Conservation (phyloP, 2,113 vertebrate species). For the Catharus fuscescens region DNA sequence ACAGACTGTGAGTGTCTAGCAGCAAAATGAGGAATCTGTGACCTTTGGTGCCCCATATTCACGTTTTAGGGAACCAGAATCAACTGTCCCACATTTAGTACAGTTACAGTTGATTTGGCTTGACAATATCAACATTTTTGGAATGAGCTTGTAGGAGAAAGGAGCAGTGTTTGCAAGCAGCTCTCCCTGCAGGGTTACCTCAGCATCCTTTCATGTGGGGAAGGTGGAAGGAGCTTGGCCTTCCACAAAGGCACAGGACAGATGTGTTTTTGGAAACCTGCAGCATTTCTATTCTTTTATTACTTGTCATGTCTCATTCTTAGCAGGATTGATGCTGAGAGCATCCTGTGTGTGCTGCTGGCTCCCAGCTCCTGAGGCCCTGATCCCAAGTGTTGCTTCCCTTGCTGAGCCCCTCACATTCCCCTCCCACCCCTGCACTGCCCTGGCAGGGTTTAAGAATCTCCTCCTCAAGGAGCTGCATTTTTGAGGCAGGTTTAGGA, state of each 20-base stretch:
- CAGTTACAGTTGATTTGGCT: neutral
- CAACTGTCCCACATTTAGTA: accelerated
- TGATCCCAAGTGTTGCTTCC: neutral
- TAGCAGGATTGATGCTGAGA: neutral
- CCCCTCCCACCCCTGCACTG: neutral
- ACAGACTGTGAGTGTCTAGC: neutral
- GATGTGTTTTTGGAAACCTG: neutral
- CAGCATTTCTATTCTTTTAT: neutral
- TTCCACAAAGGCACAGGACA: neutral
- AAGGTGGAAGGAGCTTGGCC: neutral
- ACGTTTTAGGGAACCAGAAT: too few species aligned
- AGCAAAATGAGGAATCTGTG: neutral
- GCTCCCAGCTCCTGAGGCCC: neutral
- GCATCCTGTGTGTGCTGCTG: neutral
- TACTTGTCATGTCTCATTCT: neutral
- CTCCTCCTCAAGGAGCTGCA: neutral
- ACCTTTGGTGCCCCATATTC: neutral
- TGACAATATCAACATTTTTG: accelerated
- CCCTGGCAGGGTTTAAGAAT: neutral
- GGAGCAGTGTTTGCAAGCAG: neutral
- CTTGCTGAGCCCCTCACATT: neutral
- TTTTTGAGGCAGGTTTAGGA: neutral
- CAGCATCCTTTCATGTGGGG: neutral
- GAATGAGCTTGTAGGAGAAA: neutral
- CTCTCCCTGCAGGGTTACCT: neutral